Base-by-base conservation (phyloP, 2,797 vertebrate genomes). In the Agapornis canus region DNA sequence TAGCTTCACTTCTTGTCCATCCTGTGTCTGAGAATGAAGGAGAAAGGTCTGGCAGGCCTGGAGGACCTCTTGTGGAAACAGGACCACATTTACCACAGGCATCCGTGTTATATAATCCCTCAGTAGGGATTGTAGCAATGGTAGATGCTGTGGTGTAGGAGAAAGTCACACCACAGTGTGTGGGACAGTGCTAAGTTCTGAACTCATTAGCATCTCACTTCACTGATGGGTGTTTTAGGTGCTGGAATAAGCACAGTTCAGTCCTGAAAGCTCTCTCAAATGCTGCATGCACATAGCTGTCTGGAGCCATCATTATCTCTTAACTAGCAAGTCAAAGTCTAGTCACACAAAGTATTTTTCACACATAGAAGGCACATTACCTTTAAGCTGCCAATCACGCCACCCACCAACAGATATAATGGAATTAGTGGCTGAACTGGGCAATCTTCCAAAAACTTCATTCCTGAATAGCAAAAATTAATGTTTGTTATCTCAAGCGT, bases 361-460 rank as follows among this genome's bases (percentile, higher is more conserved):
- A 81, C 90, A 79, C 59, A 54, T 32, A 94, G 60, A 94, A 89
- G n/a, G 59, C 68, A 92, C 80, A 52, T 95, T 97, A 98, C 97
- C 97, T 98, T 98, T 95, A 98, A 93, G 89, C 97, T 97, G 89
- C 98, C 95, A 48, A 97, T 70, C 64, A 98, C 91, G 1, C 97
- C 97, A 51, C 97, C 96, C 90, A 97, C 97, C 73, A 98, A 82
- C 86, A 98, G 95, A 96, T 98, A 98, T 57, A 98, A 96, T 85
- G 96, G 97, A 95, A 98, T 97, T 95, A 97, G 95, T 77, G 97
- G 97, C 75, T 98, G 96, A 69, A 96, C 95, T 63, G 97, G 98
- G 71, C 97, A 97, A 75, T 96, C 95, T 64, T 98, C 96, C 93
- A 98, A 81, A 92, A 97, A 96, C 95, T 97, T 98, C 95, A 97